Percentiles rank a stretch among this genome's conserved stretches.
phyloP scores from a whole-genome alignment of 2,888 invertebrate genomes.

The Macrosiphum euphorbiae region DNA sequence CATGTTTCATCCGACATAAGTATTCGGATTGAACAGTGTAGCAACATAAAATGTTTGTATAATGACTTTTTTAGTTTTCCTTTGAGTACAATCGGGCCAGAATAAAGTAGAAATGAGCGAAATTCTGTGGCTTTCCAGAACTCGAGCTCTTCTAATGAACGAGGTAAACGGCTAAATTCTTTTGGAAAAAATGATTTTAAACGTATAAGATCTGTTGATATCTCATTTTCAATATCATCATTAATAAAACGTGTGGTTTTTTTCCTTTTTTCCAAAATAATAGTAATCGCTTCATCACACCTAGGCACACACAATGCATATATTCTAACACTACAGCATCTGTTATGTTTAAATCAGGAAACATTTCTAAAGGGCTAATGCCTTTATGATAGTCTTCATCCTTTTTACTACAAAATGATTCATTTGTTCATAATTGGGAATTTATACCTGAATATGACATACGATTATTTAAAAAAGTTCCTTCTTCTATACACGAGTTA shows the following conservation, averaged over 20 bases:
- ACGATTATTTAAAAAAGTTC: no score
- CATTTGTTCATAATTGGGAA: no score
- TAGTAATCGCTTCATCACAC: neutral
- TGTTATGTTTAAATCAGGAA: neutral
- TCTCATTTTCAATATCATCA: neutral
- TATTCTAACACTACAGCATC: neutral
- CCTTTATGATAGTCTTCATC: no score
- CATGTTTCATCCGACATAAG: neutral
- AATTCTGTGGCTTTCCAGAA: neutral
- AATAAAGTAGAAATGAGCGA: neutral
- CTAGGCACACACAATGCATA: neutral
- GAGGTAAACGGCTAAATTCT: neutral
- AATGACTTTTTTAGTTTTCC: neutral
- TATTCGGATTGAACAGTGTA: neutral
- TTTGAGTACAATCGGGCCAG: neutral
- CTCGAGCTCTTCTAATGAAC: neutral
- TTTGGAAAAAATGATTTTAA: neutral
- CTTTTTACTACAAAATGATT: no score
- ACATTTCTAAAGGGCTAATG: no score
- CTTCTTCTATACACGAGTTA: no score
- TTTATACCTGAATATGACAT: no score
- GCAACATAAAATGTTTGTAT: conserved; percentile 17
- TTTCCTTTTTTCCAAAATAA: neutral
- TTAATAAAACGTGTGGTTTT: neutral
- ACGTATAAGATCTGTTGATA: neutral